Evolutionary conservation across 1,140 invertebrate genomes (phyloP), one percentile per base, ranked within the genome.

Genomic region (Pygmarrhopalites habei): DNA sequence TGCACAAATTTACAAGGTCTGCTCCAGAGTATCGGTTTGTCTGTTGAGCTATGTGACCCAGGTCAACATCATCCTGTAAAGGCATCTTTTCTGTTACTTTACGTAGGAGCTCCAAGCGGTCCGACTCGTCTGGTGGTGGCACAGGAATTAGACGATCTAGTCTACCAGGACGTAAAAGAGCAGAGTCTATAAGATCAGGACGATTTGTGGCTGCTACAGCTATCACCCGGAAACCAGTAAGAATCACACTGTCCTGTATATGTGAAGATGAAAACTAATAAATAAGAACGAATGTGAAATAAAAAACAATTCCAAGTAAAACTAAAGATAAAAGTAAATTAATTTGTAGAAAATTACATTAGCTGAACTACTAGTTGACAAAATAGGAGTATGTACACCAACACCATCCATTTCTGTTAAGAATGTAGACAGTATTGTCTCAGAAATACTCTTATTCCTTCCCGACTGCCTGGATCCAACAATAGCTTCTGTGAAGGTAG

Each of bases 171-270:
- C 88, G 74, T 26, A 90, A 72, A 12, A 92, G 74, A 0, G 89
- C 89, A 69, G 83, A 76, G 70, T 92, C 89, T 66, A 92, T 82
- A 72, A 84, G 83, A 69, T 90, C 86, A 0, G 88, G 88, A 52
- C 88, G 80, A 75, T 89, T 89, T 21, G 87, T 89, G 12, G 87
- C 86, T 10, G 81, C 86, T 21, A 89, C 78, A n/a, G 88, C 80
- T 1, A 86, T 76, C 1, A 89, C 83, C n/a, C 39, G 23, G 2
- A 58, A 52, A 10, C 57, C 57, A 15, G n/a, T 26, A n/a, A 47
- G 29, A 26, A 41, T 63, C 4, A 26, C 25, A 17, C 35, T n/a
- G 5, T 53, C 25, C 5, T 14, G n/a, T 7, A 5, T 53, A 7
- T 5, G 4, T 28, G n/a, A 3, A 28, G 14, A 39, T 30, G 29